phyloP scores from a whole-genome alignment of 2,113 vertebrate species.

The Panthera leo region DNA sequence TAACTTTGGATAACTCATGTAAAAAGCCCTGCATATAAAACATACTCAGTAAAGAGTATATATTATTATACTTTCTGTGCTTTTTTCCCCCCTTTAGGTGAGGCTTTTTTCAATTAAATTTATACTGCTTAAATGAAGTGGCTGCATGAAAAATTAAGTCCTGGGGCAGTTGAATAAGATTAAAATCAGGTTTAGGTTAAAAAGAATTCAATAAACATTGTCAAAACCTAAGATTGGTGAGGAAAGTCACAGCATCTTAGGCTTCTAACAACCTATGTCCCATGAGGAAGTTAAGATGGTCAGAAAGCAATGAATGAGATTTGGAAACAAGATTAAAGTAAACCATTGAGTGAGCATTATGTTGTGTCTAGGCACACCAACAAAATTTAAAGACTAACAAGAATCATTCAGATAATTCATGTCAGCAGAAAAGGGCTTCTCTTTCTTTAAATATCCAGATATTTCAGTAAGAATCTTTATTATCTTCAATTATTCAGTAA shows the following conservation, averaged over 20 bases:
- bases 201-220: not conserved
- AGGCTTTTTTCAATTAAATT: not conserved
- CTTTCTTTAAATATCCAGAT: not conserved
- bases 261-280: not conserved
- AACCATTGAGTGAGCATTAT: not conserved
- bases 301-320: not conserved
- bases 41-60: not conserved
- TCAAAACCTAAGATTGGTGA: not conserved
- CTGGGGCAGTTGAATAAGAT: not conserved
- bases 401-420: not conserved
- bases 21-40: not conserved
- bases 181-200: not conserved
- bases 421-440: not conserved
- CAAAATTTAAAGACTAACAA: not conserved
- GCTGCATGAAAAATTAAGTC: not conserved
- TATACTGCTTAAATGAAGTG: conserved; percentile 1
- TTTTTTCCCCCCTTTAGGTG: not conserved
- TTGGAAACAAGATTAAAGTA: not conserved
- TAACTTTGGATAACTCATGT: not conserved
- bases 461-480: not conserved
- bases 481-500: not conserved
- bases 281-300: not conserved
- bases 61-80: not conserved
- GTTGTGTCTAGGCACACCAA: not conserved
- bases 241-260: not conserved